Percentiles rank a stretch among this genome's conserved stretches.
Evolutionary conservation across 2,888 invertebrate genomes (phyloP).

Genomic region (Bruchidius siliquastri): DNA sequence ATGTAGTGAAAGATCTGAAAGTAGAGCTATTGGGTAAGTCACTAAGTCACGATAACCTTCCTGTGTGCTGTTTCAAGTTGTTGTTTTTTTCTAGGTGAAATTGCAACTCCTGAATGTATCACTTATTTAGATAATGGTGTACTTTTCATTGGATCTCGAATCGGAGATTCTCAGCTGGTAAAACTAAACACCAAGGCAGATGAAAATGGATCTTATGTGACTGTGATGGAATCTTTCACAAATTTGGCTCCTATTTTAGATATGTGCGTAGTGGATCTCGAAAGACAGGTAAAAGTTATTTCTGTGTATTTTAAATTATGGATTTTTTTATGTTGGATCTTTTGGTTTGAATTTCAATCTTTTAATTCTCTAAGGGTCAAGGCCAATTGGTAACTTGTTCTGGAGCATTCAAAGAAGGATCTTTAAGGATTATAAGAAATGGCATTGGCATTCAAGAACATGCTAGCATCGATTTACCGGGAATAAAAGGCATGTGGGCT

Average conservation of each 20-base stretch:
- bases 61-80: background rate
- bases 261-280: conserved; percentile 96
- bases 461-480: conserved; percentile 93
- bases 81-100: conserved; percentile 58
- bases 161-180: conserved; percentile 95
- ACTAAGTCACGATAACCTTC: too few relatives aligned
- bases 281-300: conserved; percentile 58
- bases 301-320: background rate
- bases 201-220: conserved; percentile 83
- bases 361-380: conserved; percentile 60
- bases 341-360: background rate
- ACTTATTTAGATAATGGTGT: conserved; percentile 98
- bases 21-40: conserved; percentile 77
- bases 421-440: conserved; percentile 92
- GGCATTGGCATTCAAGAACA: conserved; percentile 99
- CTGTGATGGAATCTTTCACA: conserved; percentile 93
- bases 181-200: conserved; percentile 80
- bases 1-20: conserved; percentile 83
- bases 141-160: conserved; percentile 89
- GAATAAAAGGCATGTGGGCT: conserved; percentile 98
- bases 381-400: conserved; percentile 98
- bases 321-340: background rate
- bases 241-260: conserved; percentile 97
- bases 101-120: conserved; percentile 93
- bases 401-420: conserved; percentile 95